These are phyloP conservation scores for Gastrophryne carolinensis DNA, from an alignment of 2,797 vertebrate genomes.

Conservation along the genomic window DNA sequence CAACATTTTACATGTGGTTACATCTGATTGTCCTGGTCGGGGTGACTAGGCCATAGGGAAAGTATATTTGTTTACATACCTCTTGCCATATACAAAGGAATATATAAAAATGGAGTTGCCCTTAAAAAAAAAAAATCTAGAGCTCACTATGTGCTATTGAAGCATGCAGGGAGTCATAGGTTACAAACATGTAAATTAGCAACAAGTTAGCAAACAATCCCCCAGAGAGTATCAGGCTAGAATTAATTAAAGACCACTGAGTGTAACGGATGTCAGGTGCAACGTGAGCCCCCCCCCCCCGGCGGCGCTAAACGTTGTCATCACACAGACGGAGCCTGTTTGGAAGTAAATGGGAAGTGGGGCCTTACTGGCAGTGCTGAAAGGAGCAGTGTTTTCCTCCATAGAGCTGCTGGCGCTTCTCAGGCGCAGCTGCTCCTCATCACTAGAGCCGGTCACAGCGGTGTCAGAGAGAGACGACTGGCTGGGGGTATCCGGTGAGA, in stretches of 20 bases:
- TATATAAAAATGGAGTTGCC: no score
- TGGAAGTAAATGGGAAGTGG: not conserved
- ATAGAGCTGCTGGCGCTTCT: constrained; percentile 70
- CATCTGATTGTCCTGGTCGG: no score
- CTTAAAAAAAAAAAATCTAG: not conserved
- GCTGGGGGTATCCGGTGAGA: constrained; percentile 69
- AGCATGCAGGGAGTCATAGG: not conserved
- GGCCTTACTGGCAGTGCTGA: constrained; percentile 61
- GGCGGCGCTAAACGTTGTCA: not conserved
- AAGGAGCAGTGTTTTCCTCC: constrained; percentile 63
- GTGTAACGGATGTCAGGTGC: constrained; percentile 25
- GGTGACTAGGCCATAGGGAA: no score
- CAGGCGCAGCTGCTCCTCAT: constrained; percentile 72
- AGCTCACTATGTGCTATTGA: not conserved
- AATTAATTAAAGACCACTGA: not conserved
- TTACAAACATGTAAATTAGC: not conserved
- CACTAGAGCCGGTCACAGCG: constrained; percentile 65
- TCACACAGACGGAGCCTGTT: constrained; percentile 11
- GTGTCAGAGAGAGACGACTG: constrained; percentile 73
- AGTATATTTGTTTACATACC: no score
- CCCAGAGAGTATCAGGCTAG: not conserved
- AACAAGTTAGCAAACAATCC: not conserved
- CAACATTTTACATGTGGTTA: no score
- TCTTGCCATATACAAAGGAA: no score
- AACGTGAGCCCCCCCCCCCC: not conserved